Evolutionary conservation across 1,140 invertebrate genomes (phyloP).

Genomic region (Rhopalosiphum padi): DNA sequence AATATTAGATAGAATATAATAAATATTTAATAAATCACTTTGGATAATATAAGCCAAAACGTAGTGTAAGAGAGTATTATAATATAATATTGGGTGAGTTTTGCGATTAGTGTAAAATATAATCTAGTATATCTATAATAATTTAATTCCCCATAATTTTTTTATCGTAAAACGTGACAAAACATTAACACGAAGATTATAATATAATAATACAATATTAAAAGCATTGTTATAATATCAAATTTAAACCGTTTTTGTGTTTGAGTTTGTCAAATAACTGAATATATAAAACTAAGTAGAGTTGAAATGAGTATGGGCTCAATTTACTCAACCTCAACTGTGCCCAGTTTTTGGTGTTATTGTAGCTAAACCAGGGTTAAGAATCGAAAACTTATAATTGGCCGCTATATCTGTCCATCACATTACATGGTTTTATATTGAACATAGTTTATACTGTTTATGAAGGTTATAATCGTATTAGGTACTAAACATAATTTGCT

Average conservation of each 20-base stretch:
- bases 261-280: slow-evolving; percentile 35
- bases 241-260: slow-evolving; percentile 2
- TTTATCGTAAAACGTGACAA: neutral
- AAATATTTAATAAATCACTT: slow-evolving; percentile 8
- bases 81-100: slow-evolving; percentile 13
- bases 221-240: slow-evolving; percentile 9
- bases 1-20: neutral
- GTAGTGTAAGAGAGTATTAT: neutral
- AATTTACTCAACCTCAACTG: slow-evolving; percentile 41
- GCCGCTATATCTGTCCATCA: neutral
- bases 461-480: neutral
- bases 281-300: slow-evolving; percentile 39
- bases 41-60: slow-evolving; percentile 38
- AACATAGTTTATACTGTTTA: neutral
- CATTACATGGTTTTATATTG: neutral
- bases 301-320: slow-evolving; percentile 55
- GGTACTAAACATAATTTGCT: neutral
- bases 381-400: neutral
- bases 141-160: slow-evolving; percentile 35
- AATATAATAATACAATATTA: neutral
- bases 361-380: neutral
- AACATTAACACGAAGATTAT: slow-evolving; percentile 28
- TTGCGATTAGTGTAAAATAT: slow-evolving; percentile 7
- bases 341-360: slow-evolving; percentile 31
- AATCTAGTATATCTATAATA: slow-evolving; percentile 21